These are phyloP conservation scores for Phalacrocorax pelagicus DNA, from an alignment of 2,113 vertebrate species.

Conservation along the genomic window DNA sequence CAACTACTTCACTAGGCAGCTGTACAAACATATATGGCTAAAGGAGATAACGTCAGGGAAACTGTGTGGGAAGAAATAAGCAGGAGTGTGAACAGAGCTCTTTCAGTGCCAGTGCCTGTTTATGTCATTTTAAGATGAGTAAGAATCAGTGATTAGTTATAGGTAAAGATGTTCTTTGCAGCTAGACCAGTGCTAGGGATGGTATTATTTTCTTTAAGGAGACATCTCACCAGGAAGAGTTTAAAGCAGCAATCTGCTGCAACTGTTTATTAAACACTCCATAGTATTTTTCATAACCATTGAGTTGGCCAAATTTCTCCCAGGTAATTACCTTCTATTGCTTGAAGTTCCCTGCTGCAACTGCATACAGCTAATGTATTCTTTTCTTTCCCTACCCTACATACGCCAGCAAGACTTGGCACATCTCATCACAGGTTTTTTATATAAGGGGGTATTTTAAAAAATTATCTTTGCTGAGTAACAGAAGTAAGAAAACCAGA, in stretches of 20 bases:
- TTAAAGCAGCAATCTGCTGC: neutral
- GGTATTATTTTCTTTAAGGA: neutral
- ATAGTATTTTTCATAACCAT: neutral
- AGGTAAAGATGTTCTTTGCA: neutral
- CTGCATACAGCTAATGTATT: neutral
- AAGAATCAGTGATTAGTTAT: neutral
- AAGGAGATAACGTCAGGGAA: neutral
- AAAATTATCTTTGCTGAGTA: neutral
- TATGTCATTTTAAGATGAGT: neutral
- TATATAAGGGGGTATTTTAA: neutral
- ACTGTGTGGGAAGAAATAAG: neutral
- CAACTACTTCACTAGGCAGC: neutral
- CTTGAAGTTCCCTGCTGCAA: neutral
- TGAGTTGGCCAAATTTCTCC: neutral
- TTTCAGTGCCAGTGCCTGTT: neutral
- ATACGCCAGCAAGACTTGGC: neutral
- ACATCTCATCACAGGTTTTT: neutral
- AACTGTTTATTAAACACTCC: neutral
- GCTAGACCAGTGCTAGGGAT: neutral
- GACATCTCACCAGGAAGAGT: neutral
- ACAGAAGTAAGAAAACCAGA: neutral
- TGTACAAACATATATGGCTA: neutral
- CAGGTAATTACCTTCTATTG: neutral
- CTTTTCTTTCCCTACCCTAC: neutral
- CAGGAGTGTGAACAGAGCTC: neutral